phyloP scores from a whole-genome alignment of 2,113 vertebrate species.

The Myotis lucifugus region DNA sequence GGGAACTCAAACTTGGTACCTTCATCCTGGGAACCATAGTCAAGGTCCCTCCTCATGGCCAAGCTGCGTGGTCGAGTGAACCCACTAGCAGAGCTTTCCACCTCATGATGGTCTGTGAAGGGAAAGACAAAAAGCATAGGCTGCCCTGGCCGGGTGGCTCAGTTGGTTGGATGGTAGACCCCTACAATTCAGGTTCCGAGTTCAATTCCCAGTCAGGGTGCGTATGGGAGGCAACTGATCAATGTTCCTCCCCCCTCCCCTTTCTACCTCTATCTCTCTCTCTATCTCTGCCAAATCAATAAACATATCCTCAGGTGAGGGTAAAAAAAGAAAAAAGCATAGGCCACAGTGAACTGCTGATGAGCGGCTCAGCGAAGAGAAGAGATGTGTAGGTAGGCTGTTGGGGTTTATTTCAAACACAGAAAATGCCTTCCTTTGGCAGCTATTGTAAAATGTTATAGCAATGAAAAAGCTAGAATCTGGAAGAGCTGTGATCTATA shows the following conservation, averaged over 20 bases:
- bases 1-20: background rate
- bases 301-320: too few relatives aligned
- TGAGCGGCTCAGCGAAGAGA: accelerated
- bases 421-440: background rate
- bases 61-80: background rate
- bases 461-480: background rate
- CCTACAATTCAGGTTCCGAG: too few relatives aligned
- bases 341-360: background rate
- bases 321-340: background rate
- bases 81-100: background rate
- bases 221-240: too few relatives aligned
- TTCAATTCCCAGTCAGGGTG: too few relatives aligned
- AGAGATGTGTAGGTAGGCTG: background rate
- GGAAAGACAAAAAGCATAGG: background rate
- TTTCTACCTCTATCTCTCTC: too few relatives aligned
- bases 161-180: too few relatives aligned
- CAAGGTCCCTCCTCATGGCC: background rate
- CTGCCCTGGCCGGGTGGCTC: too few relatives aligned
- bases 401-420: background rate
- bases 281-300: too few relatives aligned
- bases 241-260: too few relatives aligned
- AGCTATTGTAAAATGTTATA: background rate
- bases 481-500: background rate
- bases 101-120: background rate
- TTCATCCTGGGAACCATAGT: background rate